Conservation (phyloP, 1,140 invertebrate species). For the Drosophila sp. region DNA sequence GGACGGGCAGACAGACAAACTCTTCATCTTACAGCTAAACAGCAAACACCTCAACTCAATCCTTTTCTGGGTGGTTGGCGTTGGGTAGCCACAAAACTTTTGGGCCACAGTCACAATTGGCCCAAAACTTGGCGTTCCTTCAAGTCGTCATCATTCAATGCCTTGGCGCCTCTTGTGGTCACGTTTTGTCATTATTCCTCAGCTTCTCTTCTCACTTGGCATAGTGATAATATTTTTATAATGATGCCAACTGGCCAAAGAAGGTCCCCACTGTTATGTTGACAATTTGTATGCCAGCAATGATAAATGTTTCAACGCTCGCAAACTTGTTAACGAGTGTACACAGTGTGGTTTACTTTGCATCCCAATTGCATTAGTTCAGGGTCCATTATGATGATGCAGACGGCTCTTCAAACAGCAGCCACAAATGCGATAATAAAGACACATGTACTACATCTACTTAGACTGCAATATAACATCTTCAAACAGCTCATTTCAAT, state of each 20-base stretch:
- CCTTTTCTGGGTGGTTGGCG: no score
- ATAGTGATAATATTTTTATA: conserved; percentile 73
- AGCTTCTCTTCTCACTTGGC: not conserved
- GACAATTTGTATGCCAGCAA: conserved; percentile 63
- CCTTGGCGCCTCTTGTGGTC: conserved; percentile 63
- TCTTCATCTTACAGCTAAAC: conserved; percentile 5
- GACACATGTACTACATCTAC: conserved; percentile 14
- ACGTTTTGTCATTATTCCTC: conserved; percentile 75
- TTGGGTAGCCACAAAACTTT: conserved; percentile 54
- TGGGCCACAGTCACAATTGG: conserved; percentile 40
- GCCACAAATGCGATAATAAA: not conserved
- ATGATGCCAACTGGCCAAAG: conserved; percentile 55
- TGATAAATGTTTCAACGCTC: conserved; percentile 60
- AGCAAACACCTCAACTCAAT: conserved; percentile 33
- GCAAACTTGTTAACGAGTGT: conserved; percentile 47
- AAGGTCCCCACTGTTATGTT: conserved; percentile 44
- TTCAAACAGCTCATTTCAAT: conserved; percentile 71
- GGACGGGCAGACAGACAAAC: no score
- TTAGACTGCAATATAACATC: conserved; percentile 18
- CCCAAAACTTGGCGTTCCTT: conserved; percentile 36
- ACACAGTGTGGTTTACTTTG: conserved; percentile 8
- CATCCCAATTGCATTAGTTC: conserved; percentile 30
- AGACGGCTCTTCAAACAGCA: conserved; percentile 14
- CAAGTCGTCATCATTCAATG: conserved; percentile 46
- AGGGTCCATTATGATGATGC: conserved; percentile 10